These are phyloP conservation scores for Trichopria drosophilae DNA, from an alignment of 2,888 invertebrate species.

Conservation along the genomic window DNA sequence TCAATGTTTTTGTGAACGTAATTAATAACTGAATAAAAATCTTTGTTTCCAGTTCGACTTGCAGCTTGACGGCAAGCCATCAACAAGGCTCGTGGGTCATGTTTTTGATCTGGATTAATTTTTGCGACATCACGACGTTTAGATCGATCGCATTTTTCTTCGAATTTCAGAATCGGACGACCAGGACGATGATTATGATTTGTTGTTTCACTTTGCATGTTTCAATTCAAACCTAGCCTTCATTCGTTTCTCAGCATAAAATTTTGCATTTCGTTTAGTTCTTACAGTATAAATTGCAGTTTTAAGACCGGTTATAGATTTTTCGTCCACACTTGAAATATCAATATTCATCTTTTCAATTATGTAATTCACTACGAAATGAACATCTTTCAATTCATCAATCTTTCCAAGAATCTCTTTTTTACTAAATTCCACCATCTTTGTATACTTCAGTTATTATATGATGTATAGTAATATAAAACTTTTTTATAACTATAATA, in stretches of 20 bases:
- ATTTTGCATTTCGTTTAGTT: not conserved
- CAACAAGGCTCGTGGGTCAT: constrained; percentile 2
- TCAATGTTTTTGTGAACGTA: not conserved
- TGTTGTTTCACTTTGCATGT: not conserved
- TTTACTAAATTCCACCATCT: constrained; percentile 2
- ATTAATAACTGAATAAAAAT: constrained; percentile 1
- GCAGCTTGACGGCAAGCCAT: constrained; percentile 13
- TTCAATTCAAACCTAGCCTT: constrained; percentile 3
- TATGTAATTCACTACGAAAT: constrained; percentile 2
- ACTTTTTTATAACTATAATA: too few relatives aligned
- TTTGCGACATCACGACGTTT: not conserved
- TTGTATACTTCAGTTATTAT: too few relatives aligned
- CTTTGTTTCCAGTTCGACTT: constrained; percentile 3
- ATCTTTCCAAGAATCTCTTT: constrained; percentile 2
- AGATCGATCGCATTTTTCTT: not conserved
- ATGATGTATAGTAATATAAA: too few relatives aligned
- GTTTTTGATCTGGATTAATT: constrained; percentile 13
- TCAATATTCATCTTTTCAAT: constrained; percentile 4
- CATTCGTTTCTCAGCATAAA: not conserved
- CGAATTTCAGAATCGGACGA: not conserved
- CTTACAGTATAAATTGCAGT: not conserved
- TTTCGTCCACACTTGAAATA: not conserved
- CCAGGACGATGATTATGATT: not conserved
- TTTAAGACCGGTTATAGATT: not conserved
- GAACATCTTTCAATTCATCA: constrained; percentile 2